Percentiles rank a stretch among this genome's conserved stretches.
Evolutionary conservation across 2,888 invertebrate species (phyloP).

Genomic region (Aphrophora alni): DNA sequence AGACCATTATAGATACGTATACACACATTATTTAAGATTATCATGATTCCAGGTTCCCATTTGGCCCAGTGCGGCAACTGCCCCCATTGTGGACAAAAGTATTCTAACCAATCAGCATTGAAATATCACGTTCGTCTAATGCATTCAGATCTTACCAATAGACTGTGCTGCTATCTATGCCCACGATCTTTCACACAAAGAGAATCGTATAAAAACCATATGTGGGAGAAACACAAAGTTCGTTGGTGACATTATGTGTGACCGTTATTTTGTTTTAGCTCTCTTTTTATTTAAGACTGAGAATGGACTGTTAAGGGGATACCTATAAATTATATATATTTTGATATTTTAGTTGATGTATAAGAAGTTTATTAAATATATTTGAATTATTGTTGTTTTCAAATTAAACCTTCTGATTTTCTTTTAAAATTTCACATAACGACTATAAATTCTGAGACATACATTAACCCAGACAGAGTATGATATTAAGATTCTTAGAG

Average conservation of each 20-base stretch:
- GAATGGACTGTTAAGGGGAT: neutral
- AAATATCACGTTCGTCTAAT: conserved; percentile 73
- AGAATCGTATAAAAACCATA: conserved; percentile 72
- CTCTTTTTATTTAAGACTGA: neutral
- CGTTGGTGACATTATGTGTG: conserved; percentile 42
- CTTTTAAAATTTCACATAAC: no score
- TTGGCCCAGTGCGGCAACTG: conserved; percentile 57
- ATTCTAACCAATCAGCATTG: conserved; percentile 72
- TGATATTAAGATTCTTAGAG: neutral
- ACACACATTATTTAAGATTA: neutral
- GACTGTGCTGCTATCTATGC: conserved; percentile 72
- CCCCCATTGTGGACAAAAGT: conserved; percentile 72
- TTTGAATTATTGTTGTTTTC: neutral
- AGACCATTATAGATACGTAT: neutral
- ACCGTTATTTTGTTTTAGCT: neutral
- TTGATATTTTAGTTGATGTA: neutral
- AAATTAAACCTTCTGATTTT: neutral
- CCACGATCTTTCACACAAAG: conserved; percentile 72
- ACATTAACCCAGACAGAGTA: neutral
- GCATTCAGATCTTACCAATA: conserved; percentile 71
- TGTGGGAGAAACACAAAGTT: conserved; percentile 66
- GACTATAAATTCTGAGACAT: neutral
- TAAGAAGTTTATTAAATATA: conserved; percentile 3
- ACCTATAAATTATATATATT: neutral
- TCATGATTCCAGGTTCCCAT: conserved; percentile 50